Conservation (phyloP, 53 echinoderm and acorn worm genomes). For the Crossaster papposus region DNA sequence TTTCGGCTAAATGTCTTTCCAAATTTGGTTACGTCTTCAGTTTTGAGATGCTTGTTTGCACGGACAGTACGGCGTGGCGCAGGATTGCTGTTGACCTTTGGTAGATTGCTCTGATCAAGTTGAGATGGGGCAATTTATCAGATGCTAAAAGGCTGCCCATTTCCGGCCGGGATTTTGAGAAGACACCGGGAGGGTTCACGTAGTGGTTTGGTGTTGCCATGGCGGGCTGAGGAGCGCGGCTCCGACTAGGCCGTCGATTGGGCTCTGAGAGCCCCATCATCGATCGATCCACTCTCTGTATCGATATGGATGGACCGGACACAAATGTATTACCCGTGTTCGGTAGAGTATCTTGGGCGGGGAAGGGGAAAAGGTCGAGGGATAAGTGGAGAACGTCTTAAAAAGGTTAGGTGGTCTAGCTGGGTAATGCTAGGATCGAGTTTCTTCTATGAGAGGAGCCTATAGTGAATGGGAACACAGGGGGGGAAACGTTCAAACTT, state of each 20-base stretch:
- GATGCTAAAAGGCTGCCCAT: background rate
- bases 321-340: background rate
- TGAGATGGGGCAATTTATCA: constrained; percentile 11
- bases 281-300: constrained; percentile 4
- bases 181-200: background rate
- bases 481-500: background rate
- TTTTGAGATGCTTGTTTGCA: background rate
- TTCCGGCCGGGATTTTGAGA: background rate
- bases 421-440: background rate
- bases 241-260: background rate
- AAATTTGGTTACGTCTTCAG: background rate
- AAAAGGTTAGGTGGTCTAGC: background rate
- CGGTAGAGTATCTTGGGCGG: background rate
- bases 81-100: constrained; percentile 1
- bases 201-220: constrained; percentile 12
- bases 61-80: background rate
- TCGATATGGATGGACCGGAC: background rate
- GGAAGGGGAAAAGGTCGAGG: background rate
- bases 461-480: background rate
- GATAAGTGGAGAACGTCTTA: background rate
- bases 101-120: constrained; percentile 5
- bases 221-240: background rate
- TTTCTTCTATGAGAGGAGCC: background rate
- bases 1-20: background rate
- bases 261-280: background rate